Evolutionary conservation across 1,140 invertebrate species (phyloP).

Genomic region (Brachionus angularis): DNA sequence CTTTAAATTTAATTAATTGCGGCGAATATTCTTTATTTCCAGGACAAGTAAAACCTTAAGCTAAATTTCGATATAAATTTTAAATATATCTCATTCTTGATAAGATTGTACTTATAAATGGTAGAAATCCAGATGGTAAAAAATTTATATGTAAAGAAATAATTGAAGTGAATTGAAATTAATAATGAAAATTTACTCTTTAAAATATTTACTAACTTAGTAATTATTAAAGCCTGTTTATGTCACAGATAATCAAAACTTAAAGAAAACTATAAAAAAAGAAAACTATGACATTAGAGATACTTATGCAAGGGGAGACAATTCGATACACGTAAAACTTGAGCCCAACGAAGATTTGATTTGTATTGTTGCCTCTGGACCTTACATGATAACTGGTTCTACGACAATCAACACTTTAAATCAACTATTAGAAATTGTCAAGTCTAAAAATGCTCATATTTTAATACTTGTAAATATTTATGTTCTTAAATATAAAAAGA

Average conservation of each 20-base stretch:
- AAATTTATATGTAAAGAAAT: conserved; percentile 33
- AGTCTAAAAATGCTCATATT: conserved; percentile 6
- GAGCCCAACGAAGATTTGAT: neutral
- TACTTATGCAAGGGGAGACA: neutral
- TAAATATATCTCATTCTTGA: neutral
- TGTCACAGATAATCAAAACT: neutral
- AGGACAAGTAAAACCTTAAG: conserved; percentile 15
- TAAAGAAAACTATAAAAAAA: conserved; percentile 22
- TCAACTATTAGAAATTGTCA: neutral
- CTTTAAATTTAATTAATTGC: conserved; percentile 25
- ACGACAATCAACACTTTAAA: neutral
- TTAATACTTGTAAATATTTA: conserved; percentile 25
- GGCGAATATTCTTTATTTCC: conserved; percentile 38
- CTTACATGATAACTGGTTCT: conserved; percentile 19
- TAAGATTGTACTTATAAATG: conserved; percentile 39
- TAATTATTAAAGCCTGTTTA: neutral
- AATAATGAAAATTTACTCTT: neutral
- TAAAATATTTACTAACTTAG: neutral
- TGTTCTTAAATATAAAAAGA: neutral
- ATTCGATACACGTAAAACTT: neutral
- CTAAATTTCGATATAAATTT: neutral
- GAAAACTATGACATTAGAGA: neutral
- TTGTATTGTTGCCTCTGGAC: conserved; percentile 30
- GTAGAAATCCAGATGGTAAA: conserved; percentile 33
- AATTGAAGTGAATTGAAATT: conserved; percentile 9